Conservation (phyloP, 1,140 invertebrate genomes). For the Copidosoma floridanum region DNA sequence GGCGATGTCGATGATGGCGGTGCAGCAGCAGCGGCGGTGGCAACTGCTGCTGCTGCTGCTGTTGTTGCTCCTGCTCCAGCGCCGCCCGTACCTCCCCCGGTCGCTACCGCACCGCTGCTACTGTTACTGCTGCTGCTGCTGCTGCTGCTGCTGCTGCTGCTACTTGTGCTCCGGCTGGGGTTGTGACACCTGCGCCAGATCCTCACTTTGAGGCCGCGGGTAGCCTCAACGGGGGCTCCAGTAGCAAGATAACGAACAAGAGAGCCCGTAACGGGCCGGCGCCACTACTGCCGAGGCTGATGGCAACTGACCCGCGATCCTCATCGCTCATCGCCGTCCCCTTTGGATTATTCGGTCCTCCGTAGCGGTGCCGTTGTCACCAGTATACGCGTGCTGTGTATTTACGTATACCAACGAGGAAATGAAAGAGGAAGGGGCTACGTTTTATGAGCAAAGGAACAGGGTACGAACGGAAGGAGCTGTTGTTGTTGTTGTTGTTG, state of each 20-base stretch:
- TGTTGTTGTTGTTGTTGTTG: conserved; percentile 11
- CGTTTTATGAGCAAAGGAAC: too few relatives aligned
- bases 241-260: background rate
- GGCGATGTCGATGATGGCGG: background rate
- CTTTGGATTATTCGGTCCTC: background rate
- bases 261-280: background rate
- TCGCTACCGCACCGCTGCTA: too few relatives aligned
- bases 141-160: background rate
- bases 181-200: conserved; percentile 60
- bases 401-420: too few relatives aligned
- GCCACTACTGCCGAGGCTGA: too few relatives aligned
- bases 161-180: too few relatives aligned
- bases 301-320: background rate
- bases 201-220: conserved; percentile 60
- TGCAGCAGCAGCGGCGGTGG: conserved; percentile 27
- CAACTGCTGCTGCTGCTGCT: conserved; percentile 57
- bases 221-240: too few relatives aligned
- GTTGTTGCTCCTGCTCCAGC: background rate
- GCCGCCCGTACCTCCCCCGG: background rate
- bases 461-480: too few relatives aligned
- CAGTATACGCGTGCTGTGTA: too few relatives aligned
- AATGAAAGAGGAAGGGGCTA: too few relatives aligned
- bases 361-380: background rate
- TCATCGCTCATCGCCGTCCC: background rate
- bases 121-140: background rate